These are phyloP conservation scores for Drosophila truncata DNA, from an alignment of 1,140 invertebrate species.

Conservation along the genomic window DNA sequence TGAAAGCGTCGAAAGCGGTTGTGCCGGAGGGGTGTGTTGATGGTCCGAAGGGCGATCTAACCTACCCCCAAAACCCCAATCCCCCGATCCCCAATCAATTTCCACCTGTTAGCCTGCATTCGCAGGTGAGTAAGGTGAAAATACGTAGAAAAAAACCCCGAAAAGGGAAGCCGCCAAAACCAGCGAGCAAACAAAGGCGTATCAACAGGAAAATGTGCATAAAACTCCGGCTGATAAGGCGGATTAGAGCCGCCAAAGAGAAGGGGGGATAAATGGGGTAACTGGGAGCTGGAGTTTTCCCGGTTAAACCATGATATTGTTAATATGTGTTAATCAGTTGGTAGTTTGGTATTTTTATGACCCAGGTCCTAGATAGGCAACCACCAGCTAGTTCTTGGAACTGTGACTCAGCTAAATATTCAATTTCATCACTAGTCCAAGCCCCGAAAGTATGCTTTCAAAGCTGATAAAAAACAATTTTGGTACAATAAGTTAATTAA, in stretches of 20 bases:
- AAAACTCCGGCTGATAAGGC: conserved; percentile 67
- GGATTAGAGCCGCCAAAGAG: conserved; percentile 56
- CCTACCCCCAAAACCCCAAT: neutral
- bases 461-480: neutral
- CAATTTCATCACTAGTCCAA: conserved; percentile 18
- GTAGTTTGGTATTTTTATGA: conserved; percentile 65
- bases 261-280: neutral
- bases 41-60: conserved; percentile 24
- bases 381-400: conserved; percentile 37
- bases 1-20: conserved; percentile 69
- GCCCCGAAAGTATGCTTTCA: conserved; percentile 40
- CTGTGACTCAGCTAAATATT: conserved; percentile 28
- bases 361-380: conserved; percentile 25
- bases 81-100: conserved; percentile 2
- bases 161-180: conserved; percentile 17
- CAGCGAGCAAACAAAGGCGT: conserved; percentile 50
- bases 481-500: neutral
- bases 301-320: conserved; percentile 49
- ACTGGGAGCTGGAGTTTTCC: conserved; percentile 31
- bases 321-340: conserved; percentile 58
- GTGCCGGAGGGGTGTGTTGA: conserved; percentile 14
- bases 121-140: conserved; percentile 52
- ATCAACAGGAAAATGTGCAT: conserved; percentile 77
- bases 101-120: conserved; percentile 38
- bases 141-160: conserved; percentile 29